A percentile compares a stretch with the other conserved stretches of the same genome.
phyloP scores from a whole-genome alignment of 2,888 invertebrate genomes.

The Anodontia alba region DNA sequence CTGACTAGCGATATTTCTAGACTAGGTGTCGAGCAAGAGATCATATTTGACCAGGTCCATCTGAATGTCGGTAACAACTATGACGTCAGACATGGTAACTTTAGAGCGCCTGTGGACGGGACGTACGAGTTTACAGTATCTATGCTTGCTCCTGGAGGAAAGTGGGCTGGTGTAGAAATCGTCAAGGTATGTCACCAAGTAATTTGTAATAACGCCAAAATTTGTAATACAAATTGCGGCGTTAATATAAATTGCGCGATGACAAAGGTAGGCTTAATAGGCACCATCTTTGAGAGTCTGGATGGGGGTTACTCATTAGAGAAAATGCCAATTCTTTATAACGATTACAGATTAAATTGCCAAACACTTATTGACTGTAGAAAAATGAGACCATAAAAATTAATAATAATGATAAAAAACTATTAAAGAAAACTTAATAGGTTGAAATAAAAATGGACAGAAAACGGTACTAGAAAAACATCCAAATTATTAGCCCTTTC shows the following conservation, averaged over 20 bases:
- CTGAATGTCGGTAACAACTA: conserved; percentile 49
- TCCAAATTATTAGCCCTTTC: no score
- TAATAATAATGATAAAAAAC: no score
- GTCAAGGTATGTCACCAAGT: conserved; percentile 3
- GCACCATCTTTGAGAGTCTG: no score
- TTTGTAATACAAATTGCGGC: neutral
- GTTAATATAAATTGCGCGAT: neutral
- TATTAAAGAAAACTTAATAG: no score
- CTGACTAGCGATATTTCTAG: conserved; percentile 28
- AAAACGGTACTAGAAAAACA: no score
- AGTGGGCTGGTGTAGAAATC: conserved; percentile 39
- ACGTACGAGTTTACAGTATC: conserved; percentile 51
- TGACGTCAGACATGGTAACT: conserved; percentile 56
- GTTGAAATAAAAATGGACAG: no score
- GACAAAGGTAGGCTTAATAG: neutral
- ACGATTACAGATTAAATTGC: no score
- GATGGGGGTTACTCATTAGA: no score
- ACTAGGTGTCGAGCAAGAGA: conserved; percentile 42
- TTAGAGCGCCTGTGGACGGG: conserved; percentile 55
- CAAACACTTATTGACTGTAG: no score
- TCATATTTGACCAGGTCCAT: conserved; percentile 52
- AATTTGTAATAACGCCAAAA: neutral
- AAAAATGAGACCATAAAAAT: no score
- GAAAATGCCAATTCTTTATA: no score
- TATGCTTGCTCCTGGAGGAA: conserved; percentile 34